Conservation (phyloP, 2,888 invertebrate genomes). For the Acrobasis repandana region DNA sequence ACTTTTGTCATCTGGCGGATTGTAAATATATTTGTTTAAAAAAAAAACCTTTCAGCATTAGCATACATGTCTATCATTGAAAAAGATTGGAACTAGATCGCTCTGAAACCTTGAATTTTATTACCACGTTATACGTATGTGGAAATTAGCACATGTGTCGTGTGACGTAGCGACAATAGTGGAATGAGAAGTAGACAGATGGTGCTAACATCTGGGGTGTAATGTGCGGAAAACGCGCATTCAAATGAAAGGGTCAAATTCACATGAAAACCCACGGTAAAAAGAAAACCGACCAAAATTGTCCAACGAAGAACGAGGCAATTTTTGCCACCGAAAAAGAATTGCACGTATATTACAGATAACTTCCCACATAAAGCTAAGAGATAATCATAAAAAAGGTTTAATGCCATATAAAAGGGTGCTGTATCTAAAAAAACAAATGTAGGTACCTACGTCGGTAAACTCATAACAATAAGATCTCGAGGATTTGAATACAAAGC, state of each 20-base stretch:
- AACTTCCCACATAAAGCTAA: not conserved
- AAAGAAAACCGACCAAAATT: not conserved
- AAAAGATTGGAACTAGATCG: conserved; percentile 43
- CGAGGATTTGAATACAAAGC: conserved; percentile 5
- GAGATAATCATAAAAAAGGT: conserved; percentile 1
- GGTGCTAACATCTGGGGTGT: conserved; percentile 28
- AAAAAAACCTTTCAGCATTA: not conserved
- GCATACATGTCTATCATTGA: conserved; percentile 25
- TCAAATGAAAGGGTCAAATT: conserved; percentile 6
- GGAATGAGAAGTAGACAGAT: conserved; percentile 40
- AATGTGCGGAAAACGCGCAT: not conserved
- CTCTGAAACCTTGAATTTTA: conserved; percentile 51
- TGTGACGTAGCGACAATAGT: conserved; percentile 41
- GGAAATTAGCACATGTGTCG: conserved; percentile 58
- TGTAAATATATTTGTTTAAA: too few relatives aligned
- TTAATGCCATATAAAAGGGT: not conserved
- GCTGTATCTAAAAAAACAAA: not conserved
- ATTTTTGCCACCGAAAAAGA: not conserved
- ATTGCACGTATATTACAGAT: not conserved
- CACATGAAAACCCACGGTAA: not conserved
- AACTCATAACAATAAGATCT: not conserved
- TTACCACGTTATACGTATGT: conserved; percentile 52
- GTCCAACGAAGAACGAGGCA: not conserved
- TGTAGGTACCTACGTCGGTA: not conserved
- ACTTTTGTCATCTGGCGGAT: too few relatives aligned